A percentile compares a stretch with the other conserved stretches of the same genome.
phyloP scores from a whole-genome alignment of 1,140 invertebrate species.

The Drosophila watanabei region DNA sequence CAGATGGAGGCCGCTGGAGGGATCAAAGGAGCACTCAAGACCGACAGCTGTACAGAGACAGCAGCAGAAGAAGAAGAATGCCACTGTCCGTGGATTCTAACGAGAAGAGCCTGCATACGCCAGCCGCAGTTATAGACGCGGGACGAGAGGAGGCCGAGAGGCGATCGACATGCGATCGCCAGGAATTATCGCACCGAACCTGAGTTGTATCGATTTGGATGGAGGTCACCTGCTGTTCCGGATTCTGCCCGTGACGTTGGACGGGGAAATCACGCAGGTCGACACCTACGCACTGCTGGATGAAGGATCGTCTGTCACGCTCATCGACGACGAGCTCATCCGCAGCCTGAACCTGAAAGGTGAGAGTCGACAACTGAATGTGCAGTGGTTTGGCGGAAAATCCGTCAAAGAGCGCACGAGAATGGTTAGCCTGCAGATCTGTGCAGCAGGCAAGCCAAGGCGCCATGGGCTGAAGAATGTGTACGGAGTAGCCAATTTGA shows the following conservation, averaged over 20 bases:
- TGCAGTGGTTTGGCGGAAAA: slow-evolving; percentile 5
- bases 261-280: not conserved
- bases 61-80: no score
- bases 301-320: not conserved
- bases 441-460: no score
- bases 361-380: not conserved
- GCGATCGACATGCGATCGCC: not conserved
- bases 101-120: not conserved
- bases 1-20: no score
- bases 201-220: not conserved
- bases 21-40: no score
- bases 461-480: no score
- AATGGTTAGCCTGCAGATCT: no score
- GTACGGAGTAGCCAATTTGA: no score
- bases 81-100: no score
- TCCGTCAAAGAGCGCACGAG: not conserved
- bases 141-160: not conserved
- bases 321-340: not conserved
- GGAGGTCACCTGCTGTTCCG: not conserved
- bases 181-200: not conserved
- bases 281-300: no score
- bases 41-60: no score
- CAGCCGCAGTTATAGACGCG: not conserved
- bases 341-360: not conserved
- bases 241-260: not conserved